A percentile compares a stretch with the other conserved stretches of the same genome.
These are phyloP conservation scores for Bufo gargarizans DNA, from an alignment of 2,113 vertebrate species.

Conservation along the genomic window DNA sequence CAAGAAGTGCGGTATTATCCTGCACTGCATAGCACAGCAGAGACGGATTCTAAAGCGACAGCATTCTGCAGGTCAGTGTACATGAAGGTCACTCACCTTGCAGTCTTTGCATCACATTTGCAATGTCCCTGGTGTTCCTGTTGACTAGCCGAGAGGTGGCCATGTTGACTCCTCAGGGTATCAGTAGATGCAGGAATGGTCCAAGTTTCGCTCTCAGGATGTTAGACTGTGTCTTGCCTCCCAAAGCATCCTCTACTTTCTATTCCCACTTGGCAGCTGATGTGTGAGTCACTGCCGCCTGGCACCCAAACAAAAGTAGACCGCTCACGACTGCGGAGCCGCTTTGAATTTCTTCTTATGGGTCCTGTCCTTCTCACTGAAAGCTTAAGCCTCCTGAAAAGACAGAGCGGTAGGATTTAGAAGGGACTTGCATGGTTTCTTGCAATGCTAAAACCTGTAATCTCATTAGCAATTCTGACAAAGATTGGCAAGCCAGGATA, in stretches of 20 bases:
- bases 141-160: slow-evolving; percentile 78
- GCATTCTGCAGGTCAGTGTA: not conserved
- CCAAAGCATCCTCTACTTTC: slow-evolving; percentile 64
- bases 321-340: not conserved
- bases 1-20: not conserved
- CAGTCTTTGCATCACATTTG: slow-evolving; percentile 93
- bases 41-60: not conserved
- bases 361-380: slow-evolving; percentile 60
- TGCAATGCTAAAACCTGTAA: slow-evolving; percentile 36
- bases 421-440: slow-evolving; percentile 52
- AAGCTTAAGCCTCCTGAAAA: slow-evolving; percentile 63
- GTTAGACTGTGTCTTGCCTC: slow-evolving; percentile 41
- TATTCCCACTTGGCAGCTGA: slow-evolving; percentile 60
- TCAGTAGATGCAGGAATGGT: slow-evolving; percentile 51
- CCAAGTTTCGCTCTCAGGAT: slow-evolving; percentile 33
- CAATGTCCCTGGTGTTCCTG: slow-evolving; percentile 81
- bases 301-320: slow-evolving; percentile 58
- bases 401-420: slow-evolving; percentile 60
- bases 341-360: slow-evolving; percentile 61
- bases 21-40: not conserved
- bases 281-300: slow-evolving; percentile 62
- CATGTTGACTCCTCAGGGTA: slow-evolving; percentile 72
- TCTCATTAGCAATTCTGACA: slow-evolving; percentile 18
- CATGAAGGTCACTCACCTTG: slow-evolving; percentile 80
- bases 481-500: not conserved